These are phyloP conservation scores for Enteromius unitaeniatus DNA, from an alignment of 2,797 vertebrate species.

Conservation along the genomic window DNA sequence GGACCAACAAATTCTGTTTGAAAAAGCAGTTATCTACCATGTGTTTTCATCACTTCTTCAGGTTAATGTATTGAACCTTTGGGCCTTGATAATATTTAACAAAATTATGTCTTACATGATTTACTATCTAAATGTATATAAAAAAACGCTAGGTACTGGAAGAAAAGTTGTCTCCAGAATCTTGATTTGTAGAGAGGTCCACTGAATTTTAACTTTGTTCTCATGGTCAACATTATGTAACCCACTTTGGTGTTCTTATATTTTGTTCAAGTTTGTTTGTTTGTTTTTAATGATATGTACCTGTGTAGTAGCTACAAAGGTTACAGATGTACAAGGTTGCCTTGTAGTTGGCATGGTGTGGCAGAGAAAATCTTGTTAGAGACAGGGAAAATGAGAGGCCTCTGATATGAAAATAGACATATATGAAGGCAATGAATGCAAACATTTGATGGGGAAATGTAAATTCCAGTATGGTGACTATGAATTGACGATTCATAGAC, in stretches of 20 bases:
- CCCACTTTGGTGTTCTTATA: constrained; percentile 50
- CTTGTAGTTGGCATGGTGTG: constrained; percentile 41
- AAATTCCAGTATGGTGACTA: neutral
- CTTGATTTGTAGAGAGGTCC: neutral
- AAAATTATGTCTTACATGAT: neutral
- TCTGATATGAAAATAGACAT: neutral
- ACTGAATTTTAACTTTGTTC: constrained; percentile 17
- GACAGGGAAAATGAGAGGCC: neutral
- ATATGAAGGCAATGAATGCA: neutral
- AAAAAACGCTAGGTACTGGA: neutral
- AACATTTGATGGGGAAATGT: neutral
- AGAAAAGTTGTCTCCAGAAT: neutral
- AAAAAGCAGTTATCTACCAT: constrained; percentile 19
- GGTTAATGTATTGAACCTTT: constrained; percentile 1
- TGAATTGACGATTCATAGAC: neutral
- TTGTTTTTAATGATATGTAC: constrained; percentile 46
- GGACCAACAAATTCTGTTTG: neutral
- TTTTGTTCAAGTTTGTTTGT: constrained; percentile 42
- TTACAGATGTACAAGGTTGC: constrained; percentile 56
- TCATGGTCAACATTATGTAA: constrained; percentile 45
- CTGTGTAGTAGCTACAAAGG: constrained; percentile 56
- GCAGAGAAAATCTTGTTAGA: neutral
- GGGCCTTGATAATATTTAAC: constrained; percentile 7
- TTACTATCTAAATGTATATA: constrained; percentile 5
- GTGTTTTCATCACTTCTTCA: constrained; percentile 19